These are phyloP conservation scores for Plecotus auritus DNA, from an alignment of 2,113 vertebrate species.

Conservation along the genomic window DNA sequence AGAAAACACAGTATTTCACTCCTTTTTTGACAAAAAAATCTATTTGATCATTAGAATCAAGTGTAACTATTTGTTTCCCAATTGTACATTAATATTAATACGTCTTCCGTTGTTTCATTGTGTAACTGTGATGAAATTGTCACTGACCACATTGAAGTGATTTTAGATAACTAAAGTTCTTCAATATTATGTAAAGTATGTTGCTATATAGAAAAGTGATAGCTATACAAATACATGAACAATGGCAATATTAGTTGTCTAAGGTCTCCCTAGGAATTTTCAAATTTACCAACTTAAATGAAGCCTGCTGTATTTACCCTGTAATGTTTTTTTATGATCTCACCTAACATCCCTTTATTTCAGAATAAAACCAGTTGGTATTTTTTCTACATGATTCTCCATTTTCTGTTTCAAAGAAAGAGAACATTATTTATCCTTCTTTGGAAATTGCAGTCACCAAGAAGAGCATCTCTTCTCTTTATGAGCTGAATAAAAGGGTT, in stretches of 20 bases:
- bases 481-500: neutral
- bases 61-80: slow-evolving; percentile 3
- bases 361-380: neutral
- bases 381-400: neutral
- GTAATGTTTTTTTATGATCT: neutral
- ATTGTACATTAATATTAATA: neutral
- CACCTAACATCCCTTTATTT: neutral
- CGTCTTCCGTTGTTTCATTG: neutral
- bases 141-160: neutral
- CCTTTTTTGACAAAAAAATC: neutral
- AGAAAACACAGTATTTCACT: neutral
- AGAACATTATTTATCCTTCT: neutral
- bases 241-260: neutral
- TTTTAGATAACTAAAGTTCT: neutral
- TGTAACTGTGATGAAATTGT: neutral
- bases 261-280: neutral
- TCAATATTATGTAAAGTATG: neutral
- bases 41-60: neutral
- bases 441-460: neutral
- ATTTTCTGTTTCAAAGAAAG: neutral
- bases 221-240: neutral
- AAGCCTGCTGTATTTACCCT: neutral
- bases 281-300: neutral
- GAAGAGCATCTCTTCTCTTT: neutral
- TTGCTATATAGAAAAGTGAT: neutral